Conservation (phyloP, 2,797 vertebrate species). For the Clarias laeviceps region DNA sequence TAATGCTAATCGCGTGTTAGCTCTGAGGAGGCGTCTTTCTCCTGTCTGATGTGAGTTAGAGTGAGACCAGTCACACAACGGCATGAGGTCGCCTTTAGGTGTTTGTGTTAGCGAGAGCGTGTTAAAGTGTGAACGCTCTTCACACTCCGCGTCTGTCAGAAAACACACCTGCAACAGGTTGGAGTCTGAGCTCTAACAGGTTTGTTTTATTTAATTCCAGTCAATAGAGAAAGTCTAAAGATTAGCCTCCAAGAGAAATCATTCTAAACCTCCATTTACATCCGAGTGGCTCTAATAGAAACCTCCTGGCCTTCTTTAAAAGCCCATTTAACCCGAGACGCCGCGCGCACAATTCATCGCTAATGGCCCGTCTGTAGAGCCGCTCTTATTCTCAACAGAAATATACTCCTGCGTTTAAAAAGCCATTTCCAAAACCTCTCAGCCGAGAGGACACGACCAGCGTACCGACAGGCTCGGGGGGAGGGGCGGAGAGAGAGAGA, state of each 20-base stretch:
- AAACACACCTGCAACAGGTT: not conserved
- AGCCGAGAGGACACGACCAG: not conserved
- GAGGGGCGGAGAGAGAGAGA: not conserved
- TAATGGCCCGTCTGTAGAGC: conserved; percentile 6
- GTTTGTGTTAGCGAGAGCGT: not conserved
- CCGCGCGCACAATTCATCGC: not conserved
- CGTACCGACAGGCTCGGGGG: not conserved
- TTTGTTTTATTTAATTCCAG: conserved; percentile 1
- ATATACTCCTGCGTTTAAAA: not conserved
- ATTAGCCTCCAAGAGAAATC: not conserved
- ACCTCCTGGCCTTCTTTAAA: not conserved
- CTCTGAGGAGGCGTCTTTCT: too few species aligned
- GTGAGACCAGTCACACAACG: not conserved
- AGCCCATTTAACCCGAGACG: not conserved
- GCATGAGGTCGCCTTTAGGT: not conserved
- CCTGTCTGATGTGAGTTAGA: not conserved
- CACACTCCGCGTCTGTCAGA: not conserved
- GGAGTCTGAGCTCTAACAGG: not conserved
- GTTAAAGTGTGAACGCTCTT: not conserved
- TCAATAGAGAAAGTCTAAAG: not conserved
- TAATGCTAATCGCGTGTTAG: too few species aligned
- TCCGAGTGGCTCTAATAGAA: conserved; percentile 1
- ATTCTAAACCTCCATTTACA: not conserved
- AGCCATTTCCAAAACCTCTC: conserved; percentile 2
- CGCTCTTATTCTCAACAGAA: not conserved